phyloP scores from a whole-genome alignment of 2,888 invertebrate genomes.

The Dromius quadrimaculatus region DNA sequence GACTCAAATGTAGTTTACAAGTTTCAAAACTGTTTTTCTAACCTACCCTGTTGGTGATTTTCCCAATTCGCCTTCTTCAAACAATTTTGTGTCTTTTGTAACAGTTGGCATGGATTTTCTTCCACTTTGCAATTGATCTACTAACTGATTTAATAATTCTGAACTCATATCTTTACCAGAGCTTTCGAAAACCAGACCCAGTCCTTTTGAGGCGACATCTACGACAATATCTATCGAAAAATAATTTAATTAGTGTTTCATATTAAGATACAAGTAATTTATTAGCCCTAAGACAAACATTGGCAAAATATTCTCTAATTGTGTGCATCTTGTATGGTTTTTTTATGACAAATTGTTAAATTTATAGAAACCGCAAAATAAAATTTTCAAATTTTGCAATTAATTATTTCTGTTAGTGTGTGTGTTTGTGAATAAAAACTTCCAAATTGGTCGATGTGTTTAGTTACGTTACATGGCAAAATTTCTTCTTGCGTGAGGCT shows the following conservation, averaged over 20 bases:
- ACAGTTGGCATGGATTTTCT: conserved; percentile 81
- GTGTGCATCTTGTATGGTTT: no score
- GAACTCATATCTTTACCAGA: conserved; percentile 79
- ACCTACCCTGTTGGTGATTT: conserved; percentile 86
- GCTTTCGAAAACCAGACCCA: conserved; percentile 88
- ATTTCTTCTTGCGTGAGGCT: no score
- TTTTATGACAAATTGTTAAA: no score
- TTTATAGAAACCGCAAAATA: no score
- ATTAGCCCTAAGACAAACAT: conserved; percentile 25
- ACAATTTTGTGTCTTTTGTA: conserved; percentile 84
- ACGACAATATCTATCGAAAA: conserved; percentile 84
- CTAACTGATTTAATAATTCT: conserved; percentile 80
- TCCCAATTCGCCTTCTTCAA: conserved; percentile 89
- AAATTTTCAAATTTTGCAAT: no score
- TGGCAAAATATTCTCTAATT: no score
- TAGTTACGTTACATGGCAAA: background rate
- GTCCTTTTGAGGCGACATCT: conserved; percentile 92
- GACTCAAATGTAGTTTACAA: conserved; percentile 8
- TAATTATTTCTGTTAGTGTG: no score
- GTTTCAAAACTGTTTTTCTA: background rate
- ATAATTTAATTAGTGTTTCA: background rate
- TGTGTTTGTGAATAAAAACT: no score
- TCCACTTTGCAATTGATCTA: conserved; percentile 87
- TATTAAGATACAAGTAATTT: no score
- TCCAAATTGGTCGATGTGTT: no score